phyloP scores from a whole-genome alignment of 2,888 invertebrate species.

The Periphyllus acericola region DNA sequence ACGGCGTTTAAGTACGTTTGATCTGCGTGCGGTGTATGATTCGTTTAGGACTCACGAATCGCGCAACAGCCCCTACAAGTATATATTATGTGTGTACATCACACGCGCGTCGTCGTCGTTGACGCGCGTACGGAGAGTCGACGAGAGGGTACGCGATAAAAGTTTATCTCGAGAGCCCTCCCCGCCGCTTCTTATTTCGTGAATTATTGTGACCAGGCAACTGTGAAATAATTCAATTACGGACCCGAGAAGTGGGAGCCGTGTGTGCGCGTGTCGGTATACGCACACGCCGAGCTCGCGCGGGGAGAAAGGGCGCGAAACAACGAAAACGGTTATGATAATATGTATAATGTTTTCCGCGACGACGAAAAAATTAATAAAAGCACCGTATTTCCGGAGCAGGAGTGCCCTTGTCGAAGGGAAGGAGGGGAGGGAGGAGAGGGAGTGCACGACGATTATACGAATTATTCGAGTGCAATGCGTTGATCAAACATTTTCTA shows the following conservation, averaged over 20 bases:
- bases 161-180: constrained; percentile 19
- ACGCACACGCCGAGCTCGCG: too few species aligned
- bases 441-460: neutral
- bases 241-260: neutral
- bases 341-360: neutral
- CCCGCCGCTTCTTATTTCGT: neutral
- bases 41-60: neutral
- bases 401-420: too few species aligned
- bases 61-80: neutral
- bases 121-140: neutral
- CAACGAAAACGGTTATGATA: neutral
- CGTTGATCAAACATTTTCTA: neutral
- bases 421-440: too few species aligned
- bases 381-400: too few species aligned
- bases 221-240: constrained; percentile 55
- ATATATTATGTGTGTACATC: neutral
- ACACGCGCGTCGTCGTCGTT: neutral
- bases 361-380: neutral
- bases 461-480: neutral
- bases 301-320: neutral
- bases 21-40: constrained; percentile 9
- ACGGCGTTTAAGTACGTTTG: neutral
- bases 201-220: constrained; percentile 28
- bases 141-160: neutral
- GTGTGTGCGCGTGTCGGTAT: neutral